phyloP scores from a whole-genome alignment of 2,113 vertebrate species.

The Leucopsar rothschildi region DNA sequence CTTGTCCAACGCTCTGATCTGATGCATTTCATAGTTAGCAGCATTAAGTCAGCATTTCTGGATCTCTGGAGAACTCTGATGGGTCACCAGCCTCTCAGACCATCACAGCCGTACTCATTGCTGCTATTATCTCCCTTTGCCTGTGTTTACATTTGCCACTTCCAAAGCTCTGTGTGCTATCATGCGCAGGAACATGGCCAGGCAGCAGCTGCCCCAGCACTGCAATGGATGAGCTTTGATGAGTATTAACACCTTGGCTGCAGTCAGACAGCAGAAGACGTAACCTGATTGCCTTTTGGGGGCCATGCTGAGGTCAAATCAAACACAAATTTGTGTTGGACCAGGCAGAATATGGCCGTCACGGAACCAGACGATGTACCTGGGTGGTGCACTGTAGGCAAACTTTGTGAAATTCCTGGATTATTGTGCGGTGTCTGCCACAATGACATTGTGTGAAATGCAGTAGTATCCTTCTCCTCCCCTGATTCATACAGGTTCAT shows the following conservation, averaged over 20 bases:
- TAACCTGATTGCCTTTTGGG: background rate
- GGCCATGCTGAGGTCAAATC: background rate
- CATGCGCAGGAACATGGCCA: background rate
- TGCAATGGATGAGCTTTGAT: background rate
- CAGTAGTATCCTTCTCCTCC: background rate
- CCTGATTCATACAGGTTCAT: background rate
- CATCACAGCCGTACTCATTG: rapidly evolving
- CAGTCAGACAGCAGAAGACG: background rate
- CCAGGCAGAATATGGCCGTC: background rate
- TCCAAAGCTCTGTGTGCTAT: background rate
- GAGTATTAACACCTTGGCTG: background rate
- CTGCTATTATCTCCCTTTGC: background rate
- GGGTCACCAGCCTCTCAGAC: background rate
- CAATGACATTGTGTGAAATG: background rate
- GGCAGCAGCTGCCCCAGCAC: background rate
- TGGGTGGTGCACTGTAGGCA: background rate
- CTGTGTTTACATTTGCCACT: background rate
- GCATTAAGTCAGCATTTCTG: background rate
- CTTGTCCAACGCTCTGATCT: background rate
- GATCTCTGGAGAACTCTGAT: background rate
- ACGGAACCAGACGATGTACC: background rate
- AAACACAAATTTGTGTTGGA: background rate
- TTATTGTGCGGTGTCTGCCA: background rate
- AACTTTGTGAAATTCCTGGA: background rate
- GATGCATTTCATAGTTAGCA: background rate